These are phyloP conservation scores for Dysidea cf. avara DNA, from an alignment of 37 sponge, comb jelly and placozoan genomes.

Conservation along the genomic window DNA sequence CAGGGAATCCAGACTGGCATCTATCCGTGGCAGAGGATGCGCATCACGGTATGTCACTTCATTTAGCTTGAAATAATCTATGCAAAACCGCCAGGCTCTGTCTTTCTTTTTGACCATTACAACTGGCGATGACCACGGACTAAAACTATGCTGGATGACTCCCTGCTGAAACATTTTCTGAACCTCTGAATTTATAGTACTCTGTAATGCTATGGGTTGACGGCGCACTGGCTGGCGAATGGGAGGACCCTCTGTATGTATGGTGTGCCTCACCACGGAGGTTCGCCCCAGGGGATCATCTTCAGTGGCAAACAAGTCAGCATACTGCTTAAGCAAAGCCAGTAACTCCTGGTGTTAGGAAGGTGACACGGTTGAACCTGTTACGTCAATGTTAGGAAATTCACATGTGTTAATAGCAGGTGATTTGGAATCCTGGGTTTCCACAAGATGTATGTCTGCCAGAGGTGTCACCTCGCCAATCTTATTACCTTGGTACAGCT, in stretches of 20 bases:
- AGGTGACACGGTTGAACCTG: neutral
- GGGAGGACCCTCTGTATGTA: constrained; percentile 20
- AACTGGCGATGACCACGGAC: neutral
- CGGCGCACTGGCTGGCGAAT: constrained; percentile 28
- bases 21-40: neutral
- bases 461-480: neutral
- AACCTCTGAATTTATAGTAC: constrained; percentile 8
- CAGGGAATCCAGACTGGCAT: too few species aligned
- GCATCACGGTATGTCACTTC: constrained; percentile 8
- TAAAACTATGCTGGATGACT: neutral
- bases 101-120: constrained; percentile 1
- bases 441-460: neutral
- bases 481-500: neutral
- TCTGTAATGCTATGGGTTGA: neutral
- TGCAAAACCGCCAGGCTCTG: neutral
- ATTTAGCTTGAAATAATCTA: constrained; percentile 3
- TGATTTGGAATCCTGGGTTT: too few species aligned
- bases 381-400: neutral
- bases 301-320: neutral
- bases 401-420: too few species aligned
- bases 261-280: constrained; percentile 4
- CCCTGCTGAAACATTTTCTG: constrained; percentile 4
- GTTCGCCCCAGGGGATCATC: constrained; percentile 4
- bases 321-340: constrained; percentile 1
- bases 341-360: neutral